phyloP scores from a whole-genome alignment of 2,888 invertebrate genomes.

The Cheilosia grossa region DNA sequence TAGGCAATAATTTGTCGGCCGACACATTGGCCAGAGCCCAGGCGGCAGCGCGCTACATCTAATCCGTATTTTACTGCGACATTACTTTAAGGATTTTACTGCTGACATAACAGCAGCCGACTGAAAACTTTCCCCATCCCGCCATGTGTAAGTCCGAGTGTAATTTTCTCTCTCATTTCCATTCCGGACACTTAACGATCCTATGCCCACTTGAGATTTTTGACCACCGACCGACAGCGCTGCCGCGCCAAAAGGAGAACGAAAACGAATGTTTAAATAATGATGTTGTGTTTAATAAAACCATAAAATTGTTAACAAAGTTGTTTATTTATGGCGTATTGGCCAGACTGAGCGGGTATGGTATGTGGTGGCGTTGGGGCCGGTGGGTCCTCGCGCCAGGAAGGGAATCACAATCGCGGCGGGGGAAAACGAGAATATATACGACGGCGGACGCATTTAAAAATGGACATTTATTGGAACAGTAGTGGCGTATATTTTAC shows the following conservation, averaged over 20 bases:
- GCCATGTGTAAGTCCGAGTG: slow-evolving; percentile 40
- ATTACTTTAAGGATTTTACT: slow-evolving; percentile 62
- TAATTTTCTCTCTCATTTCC: slow-evolving; percentile 64
- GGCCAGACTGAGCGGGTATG: slow-evolving; percentile 26
- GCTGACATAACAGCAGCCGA: slow-evolving; percentile 27
- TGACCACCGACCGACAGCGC: slow-evolving; percentile 65
- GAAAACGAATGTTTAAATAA: slow-evolving; percentile 74
- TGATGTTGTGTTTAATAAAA: slow-evolving; percentile 75
- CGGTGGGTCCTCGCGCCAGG: not conserved
- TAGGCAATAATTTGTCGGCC: slow-evolving; percentile 59
- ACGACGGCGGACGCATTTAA: slow-evolving; percentile 68
- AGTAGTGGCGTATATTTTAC: slow-evolving; percentile 73
- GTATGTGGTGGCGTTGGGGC: not conserved
- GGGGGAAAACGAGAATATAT: slow-evolving; percentile 57
- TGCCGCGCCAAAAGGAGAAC: slow-evolving; percentile 43
- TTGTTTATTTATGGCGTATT: slow-evolving; percentile 74
- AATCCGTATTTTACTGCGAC: slow-evolving; percentile 64
- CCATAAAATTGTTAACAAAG: slow-evolving; percentile 75
- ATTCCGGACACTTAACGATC: slow-evolving; percentile 56
- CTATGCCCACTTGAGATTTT: slow-evolving; percentile 66
- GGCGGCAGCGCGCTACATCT: slow-evolving; percentile 29
- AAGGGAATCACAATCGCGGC: not conserved
- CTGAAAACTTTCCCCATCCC: slow-evolving; percentile 3
- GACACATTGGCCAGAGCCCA: slow-evolving; percentile 41
- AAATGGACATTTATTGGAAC: slow-evolving; percentile 73